Evolutionary conservation across 1,140 invertebrate species (phyloP), one percentile per base, ranked within the genome.

Genomic region (Drosophila athabasca): DNA sequence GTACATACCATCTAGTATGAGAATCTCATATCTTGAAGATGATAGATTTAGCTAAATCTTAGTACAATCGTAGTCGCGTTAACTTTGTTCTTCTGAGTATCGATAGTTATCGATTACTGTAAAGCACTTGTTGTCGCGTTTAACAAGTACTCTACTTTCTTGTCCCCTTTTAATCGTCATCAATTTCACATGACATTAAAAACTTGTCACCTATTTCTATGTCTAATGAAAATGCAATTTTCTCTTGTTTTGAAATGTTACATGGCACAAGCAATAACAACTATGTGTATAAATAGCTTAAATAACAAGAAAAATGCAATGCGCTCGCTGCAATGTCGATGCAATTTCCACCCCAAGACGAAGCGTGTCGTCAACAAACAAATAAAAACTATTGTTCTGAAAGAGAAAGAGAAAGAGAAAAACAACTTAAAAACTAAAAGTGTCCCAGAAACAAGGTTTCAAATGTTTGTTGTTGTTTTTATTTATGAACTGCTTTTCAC

Each of bases 241-340:
- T 22, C 29, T 19, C 24, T 53, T 39, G 24, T 43, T 22, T 19
- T 31, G 43, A 41, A n/a, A 19, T 29, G 24, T 62, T 45, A 45
- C 39, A 62, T 5, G 9, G 6, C 26, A 31, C 19, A 39, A 24
- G 7, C 7, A 22, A 62, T 7, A 68, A 65, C 59, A 79, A 62
- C 62, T 64, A 19, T 19, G 17, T 19, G 59, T 57, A 53, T 26
- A 73, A 64, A 65, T 77, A 69, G 9, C 31, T 35, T 35, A 11
- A 35, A 35, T 35, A 35, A 44, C 5, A 11, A 6, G 0, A 39
- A 57, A 39, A 58, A 58, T 58, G 39, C 29, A 15, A 26, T 13
- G n/a, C 31, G 31, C 31, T 26, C 26, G n/a, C 13, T 26, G 19
- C 44, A 53, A 66, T 51, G 50, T 8, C 24, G 24, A 8, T 31